A percentile compares a stretch with the other conserved stretches of the same genome.
These are phyloP conservation scores for Zaprionus ghesquierei DNA, from an alignment of 1,140 invertebrate species.

Conservation along the genomic window DNA sequence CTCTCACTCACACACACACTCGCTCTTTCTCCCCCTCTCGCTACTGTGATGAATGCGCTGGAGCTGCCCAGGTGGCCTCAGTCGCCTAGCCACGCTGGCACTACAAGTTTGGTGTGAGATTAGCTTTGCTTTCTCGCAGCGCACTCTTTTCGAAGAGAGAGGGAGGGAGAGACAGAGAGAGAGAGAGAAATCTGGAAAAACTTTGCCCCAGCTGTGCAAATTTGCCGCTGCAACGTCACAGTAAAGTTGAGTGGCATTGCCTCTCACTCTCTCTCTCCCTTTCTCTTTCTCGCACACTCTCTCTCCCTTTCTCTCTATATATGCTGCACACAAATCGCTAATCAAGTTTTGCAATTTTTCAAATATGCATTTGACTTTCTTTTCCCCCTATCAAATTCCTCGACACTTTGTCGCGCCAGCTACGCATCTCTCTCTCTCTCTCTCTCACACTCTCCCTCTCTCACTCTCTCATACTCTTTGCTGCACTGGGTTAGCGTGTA, in stretches of 20 bases:
- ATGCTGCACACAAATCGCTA: conserved; percentile 48
- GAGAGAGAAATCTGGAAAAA: conserved; percentile 6
- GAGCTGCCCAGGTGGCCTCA: conserved; percentile 36
- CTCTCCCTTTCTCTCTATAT: neutral
- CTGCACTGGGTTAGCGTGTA: conserved; percentile 45
- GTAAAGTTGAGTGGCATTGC: conserved; percentile 59
- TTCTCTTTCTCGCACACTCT: neutral
- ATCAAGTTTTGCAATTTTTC: conserved; percentile 71
- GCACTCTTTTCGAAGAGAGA: no score
- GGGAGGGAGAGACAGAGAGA: neutral
- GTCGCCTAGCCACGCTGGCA: neutral
- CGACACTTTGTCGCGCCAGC: conserved; percentile 17
- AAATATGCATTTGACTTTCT: conserved; percentile 50
- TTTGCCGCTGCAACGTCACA: conserved; percentile 42
- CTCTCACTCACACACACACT: neutral
- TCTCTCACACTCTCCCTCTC: neutral
- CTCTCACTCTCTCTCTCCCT: neutral
- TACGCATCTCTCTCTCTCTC: neutral
- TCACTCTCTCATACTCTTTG: neutral
- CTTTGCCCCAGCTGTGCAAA: conserved; percentile 28
- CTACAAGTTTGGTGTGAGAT: conserved; percentile 21
- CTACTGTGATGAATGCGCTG: conserved; percentile 21
- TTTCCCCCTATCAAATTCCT: neutral
- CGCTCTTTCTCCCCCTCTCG: neutral
- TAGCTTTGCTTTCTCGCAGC: conserved; percentile 34